phyloP scores from a whole-genome alignment of 2,113 vertebrate species.

The Colaptes auratus region DNA sequence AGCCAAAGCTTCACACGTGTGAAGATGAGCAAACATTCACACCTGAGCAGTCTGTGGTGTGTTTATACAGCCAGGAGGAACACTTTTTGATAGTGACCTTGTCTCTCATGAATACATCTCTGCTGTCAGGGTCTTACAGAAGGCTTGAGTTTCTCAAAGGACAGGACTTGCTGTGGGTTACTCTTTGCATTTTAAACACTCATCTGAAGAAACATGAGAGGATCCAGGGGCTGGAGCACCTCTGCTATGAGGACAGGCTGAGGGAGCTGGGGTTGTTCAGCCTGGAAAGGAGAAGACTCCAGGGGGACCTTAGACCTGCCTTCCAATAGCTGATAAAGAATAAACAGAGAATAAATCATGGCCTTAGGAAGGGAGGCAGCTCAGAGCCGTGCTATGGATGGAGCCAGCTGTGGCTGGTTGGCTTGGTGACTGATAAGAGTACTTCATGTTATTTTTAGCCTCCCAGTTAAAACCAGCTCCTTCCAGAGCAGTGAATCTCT shows the following conservation, averaged over 20 bases:
- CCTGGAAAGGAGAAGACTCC: too few relatives aligned
- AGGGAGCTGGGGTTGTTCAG: too few relatives aligned
- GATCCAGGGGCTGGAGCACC: too few relatives aligned
- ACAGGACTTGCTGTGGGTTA: not conserved
- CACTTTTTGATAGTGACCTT: not conserved
- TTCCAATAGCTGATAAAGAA: too few relatives aligned
- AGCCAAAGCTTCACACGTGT: not conserved
- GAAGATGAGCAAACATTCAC: not conserved
- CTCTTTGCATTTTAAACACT: not conserved
- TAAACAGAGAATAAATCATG: not conserved
- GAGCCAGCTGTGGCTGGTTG: not conserved
- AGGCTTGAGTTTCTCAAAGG: not conserved
- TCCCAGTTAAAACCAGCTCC: not conserved
- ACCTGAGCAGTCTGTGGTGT: not conserved
- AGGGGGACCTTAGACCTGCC: too few relatives aligned
- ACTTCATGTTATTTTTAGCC: slow-evolving; percentile 43
- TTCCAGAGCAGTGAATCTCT: slow-evolving; percentile 18
- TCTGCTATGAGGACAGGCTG: too few relatives aligned
- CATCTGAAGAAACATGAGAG: not conserved
- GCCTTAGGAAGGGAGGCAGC: not conserved
- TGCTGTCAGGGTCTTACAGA: not conserved
- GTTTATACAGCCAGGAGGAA: not conserved
- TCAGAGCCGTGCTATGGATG: not conserved
- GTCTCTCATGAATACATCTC: not conserved
- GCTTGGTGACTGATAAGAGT: slow-evolving; percentile 5